Evolutionary conservation across 1,140 invertebrate species (phyloP), one percentile per base, ranked within the genome.

Genomic region (Acarapis woodi): DNA sequence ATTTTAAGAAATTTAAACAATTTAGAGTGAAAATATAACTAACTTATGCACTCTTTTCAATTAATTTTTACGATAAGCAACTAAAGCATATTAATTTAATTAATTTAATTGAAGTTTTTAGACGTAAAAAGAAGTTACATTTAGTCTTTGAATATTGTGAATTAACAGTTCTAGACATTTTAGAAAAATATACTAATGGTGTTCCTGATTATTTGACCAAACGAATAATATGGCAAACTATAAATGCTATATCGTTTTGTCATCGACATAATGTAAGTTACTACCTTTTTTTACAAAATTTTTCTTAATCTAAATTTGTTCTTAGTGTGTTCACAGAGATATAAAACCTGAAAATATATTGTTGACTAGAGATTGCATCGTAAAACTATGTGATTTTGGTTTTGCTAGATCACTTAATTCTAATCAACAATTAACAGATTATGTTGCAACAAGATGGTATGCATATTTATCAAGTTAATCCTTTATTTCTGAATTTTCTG

Each of bases 281-380:
- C 28, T 9, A 15, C 2, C 2, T 38, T 37, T 5, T 26, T 1
- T 21, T 35, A 10, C 8, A 35, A 6, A n/a, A 25, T 30, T 37
- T 40, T 20, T 16, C 16, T 14, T 5, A 15, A 4, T 14, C 18
- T 34, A 6, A 12, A 20, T 9, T 35, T 24, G 18, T 28, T 12
- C 12, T 37, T 30, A 62, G 59, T 87, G 82, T 53, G 82, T 94
- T 49, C 85, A 94, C 52, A 66, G 85, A 25, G 88, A 96, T 54
- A 82, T 97, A 1, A 96, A 97, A 54, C 90, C 90, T 2, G 90
- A 99, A 62, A 99, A 99, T 54, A 96, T 99, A 42, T 59, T 97
- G 14, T 66, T 99, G n/a, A 96, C 83, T 12, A 64, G 68, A 29
- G 70, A 78, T 38, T 83, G 85, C 0, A 70, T 90, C 20, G 80